These are phyloP conservation scores for Erebia ligea DNA, from an alignment of 2,888 invertebrate species.

Conservation along the genomic window DNA sequence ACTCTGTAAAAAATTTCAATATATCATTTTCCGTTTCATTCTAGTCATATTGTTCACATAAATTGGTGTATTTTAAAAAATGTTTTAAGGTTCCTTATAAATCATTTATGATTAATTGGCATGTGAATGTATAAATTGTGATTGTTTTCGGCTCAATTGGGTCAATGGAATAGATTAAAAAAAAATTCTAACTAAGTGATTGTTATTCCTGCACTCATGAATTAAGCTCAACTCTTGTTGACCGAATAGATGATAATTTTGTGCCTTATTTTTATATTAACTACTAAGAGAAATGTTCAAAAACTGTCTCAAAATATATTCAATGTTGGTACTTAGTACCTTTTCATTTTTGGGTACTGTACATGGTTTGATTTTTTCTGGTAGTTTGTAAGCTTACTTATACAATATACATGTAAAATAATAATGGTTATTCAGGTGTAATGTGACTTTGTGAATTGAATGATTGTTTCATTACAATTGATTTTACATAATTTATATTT, in stretches of 20 bases:
- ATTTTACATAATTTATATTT: too few species aligned
- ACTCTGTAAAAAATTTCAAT: neutral
- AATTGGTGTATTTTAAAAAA: neutral
- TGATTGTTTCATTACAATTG: too few species aligned
- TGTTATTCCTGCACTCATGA: neutral
- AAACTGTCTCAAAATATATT: neutral
- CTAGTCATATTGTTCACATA: constrained; percentile 9
- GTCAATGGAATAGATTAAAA: neutral
- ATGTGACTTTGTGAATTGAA: too few species aligned
- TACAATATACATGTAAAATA: too few species aligned
- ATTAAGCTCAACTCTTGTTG: neutral
- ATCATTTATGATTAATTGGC: too few species aligned
- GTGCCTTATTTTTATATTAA: constrained; percentile 14
- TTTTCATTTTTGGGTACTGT: neutral
- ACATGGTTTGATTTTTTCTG: too few species aligned
- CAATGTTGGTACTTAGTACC: neutral
- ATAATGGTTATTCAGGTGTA: too few species aligned
- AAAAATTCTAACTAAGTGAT: neutral
- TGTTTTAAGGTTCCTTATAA: neutral
- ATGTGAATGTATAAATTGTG: neutral
- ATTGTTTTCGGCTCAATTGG: neutral
- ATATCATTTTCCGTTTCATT: constrained; percentile 7
- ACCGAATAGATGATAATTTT: neutral
- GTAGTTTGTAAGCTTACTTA: too few species aligned
- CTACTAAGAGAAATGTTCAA: neutral